phyloP scores from a whole-genome alignment of 2,888 invertebrate species.

The Phymatocera aterrima region DNA sequence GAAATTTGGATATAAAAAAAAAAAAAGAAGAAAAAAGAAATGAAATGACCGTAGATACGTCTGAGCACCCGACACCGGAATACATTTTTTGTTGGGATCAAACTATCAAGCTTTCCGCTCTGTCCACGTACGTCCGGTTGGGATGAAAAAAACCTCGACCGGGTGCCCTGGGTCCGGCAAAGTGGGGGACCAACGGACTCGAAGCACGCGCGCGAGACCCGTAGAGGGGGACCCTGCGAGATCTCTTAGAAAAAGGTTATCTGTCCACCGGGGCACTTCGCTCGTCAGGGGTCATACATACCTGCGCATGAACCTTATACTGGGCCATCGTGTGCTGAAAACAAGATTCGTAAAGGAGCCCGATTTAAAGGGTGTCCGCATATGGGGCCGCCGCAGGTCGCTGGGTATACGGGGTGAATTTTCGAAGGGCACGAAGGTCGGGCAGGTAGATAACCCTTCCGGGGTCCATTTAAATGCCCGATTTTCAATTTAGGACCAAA shows the following conservation, averaged over 20 bases:
- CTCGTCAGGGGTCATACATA: constrained; percentile 67
- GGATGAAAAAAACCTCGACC: constrained; percentile 30
- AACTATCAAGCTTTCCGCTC: constrained; percentile 32
- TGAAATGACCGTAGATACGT: too few relatives aligned
- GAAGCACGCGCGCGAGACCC: constrained; percentile 49
- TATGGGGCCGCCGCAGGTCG: constrained; percentile 16
- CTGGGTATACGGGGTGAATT: constrained; percentile 63
- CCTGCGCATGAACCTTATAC: constrained; percentile 25
- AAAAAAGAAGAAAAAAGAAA: too few relatives aligned
- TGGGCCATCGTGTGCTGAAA: constrained; percentile 53
- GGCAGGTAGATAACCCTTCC: constrained; percentile 71
- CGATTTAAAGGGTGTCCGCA: constrained; percentile 15
- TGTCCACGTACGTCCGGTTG: constrained; percentile 45
- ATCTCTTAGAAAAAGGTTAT: constrained; percentile 43
- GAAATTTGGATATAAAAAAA: constrained; percentile 28
- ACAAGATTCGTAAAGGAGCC: constrained; percentile 57
- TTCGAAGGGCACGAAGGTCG: constrained; percentile 62
- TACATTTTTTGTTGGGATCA: constrained; percentile 45
- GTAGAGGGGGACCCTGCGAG: constrained; percentile 51
- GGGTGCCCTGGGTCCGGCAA: constrained; percentile 45
- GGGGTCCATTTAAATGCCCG: constrained; percentile 67
- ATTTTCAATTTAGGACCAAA: constrained; percentile 49
- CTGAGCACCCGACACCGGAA: constrained; percentile 45
- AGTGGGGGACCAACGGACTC: constrained; percentile 23
- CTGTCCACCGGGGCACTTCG: constrained; percentile 41